A percentile compares a stretch with the other conserved stretches of the same genome.
phyloP scores from a whole-genome alignment of 1,140 invertebrate genomes.

The Drosophila oshimai region DNA sequence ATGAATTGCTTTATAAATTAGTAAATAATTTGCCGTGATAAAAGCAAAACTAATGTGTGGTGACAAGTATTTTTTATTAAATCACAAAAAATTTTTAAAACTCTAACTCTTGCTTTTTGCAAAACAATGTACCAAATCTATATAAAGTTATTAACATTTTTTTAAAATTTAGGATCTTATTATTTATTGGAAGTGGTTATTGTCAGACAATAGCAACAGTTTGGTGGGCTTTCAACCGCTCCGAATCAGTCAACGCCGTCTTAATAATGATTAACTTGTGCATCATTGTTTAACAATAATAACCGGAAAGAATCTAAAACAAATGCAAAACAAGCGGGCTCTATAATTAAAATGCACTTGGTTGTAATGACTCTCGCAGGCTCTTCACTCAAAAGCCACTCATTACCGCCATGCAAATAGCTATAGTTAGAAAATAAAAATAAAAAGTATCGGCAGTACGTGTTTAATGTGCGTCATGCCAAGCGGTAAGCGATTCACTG shows the following conservation, averaged over 20 bases:
- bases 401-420: constrained; percentile 47
- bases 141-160: too few relatives aligned
- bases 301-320: constrained; percentile 54
- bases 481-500: constrained; percentile 14
- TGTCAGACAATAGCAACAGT: constrained; percentile 6
- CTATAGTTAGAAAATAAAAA: constrained; percentile 15
- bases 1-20: too few relatives aligned
- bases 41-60: too few relatives aligned
- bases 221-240: constrained; percentile 5
- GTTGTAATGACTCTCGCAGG: constrained; percentile 31
- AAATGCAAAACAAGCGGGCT: constrained; percentile 30
- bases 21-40: too few relatives aligned
- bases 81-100: too few relatives aligned
- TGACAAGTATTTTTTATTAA: too few relatives aligned
- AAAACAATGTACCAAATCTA: too few relatives aligned
- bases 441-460: constrained; percentile 22
- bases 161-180: too few relatives aligned
- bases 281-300: constrained; percentile 20
- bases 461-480: constrained; percentile 40
- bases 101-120: too few relatives aligned
- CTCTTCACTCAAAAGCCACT: constrained; percentile 33
- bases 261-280: constrained; percentile 37
- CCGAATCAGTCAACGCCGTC: constrained; percentile 5
- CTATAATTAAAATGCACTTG: constrained; percentile 66
- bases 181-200: neutral